Evolutionary conservation across 2,888 invertebrate genomes (phyloP), one percentile per base, ranked within the genome.

Genomic region (Drosophila rellima): DNA sequence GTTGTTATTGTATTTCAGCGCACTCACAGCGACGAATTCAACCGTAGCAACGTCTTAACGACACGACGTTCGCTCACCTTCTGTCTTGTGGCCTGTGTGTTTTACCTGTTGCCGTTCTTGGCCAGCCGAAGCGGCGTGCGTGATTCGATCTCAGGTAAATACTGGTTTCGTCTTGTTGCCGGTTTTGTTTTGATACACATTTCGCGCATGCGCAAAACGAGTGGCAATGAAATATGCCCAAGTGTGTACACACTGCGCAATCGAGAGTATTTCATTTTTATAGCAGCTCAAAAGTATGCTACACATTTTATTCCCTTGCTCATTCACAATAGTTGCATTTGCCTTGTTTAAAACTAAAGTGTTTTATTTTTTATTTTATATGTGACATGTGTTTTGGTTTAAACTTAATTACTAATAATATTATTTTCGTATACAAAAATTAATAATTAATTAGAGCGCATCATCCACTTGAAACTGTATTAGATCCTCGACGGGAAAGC

Each of bases 381-480:
- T 60, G 18, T 48, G n/a, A 11, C n/a, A n/a, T 26, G 4, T 4
- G 3, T 31, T 33, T 42, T 7, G 17, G 7, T 8, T 44, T 23
- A 35, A 45, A 23, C 20, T 54, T 33, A 61, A 39, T 13, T 37
- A 11, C 55, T 47, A 23, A 0, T 35, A 23, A 40, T 42, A 40
- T 31, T 45, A 61, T 61, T 42, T 57, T 51, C 18, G 29, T 54
- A 54, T 60, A 18, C 18, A 59, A 68, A 55, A 4, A 47, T 51
- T 64, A 72, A 6, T 44, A 10, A 47, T 17, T 4, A 15, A 31
- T 78, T 80, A 91, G 76, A 91, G 86, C 15, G 92, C 92, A 77
- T 92, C 92, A 37, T 92, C 91, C 23, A 91, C 92, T 62, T 92
- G 92, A 63, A 92, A 92, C 56, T 91, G 90, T 74, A 92, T 90